Base-by-base conservation (phyloP, 2,888 invertebrate species). In the Synergus gifuensis region DNA sequence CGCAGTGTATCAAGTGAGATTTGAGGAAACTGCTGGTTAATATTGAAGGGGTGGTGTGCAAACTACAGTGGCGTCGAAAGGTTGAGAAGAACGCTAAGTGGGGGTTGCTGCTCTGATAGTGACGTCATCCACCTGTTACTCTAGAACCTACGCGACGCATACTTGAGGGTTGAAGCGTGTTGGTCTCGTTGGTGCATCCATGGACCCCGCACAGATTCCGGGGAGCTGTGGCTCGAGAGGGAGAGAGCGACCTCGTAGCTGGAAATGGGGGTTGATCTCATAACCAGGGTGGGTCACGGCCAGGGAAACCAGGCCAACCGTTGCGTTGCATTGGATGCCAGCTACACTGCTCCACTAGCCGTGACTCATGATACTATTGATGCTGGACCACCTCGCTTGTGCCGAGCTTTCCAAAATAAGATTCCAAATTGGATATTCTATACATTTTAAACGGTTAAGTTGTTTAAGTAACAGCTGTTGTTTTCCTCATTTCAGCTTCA, bases 91-190 rank as follows among this genome's bases (percentile, higher is more conserved):
- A 54, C 28, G 16, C 18, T n/a, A 28, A 69, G 62, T 66, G 84
- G 82, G 77, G 84, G 83, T 82, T 79, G 83, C 81, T 82, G 84
- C 84, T 85, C 85, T 83, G 85, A 83, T 78, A 69, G 76, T 89
- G 88, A 89, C 89, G 89, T 88, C 88, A 91, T 88, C 89, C 91
- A 91, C 91, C 91, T 91, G 91, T 91, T 91, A 91, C 91, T 87
- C 88, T 88, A 86, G 83, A 85, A 83, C 85, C 78, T 58, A 78
- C 16, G 79, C 76, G 60, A 80, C 78, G 79, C 44, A 78, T 69
- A 80, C 76, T 78, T 28, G 67, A 77, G 66, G 67, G 76, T 62
- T 79, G 73, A 63, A 79, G 79, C 77, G 79, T 76, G 83, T 81
- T 82, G 79, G 82, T 78, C 64, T 80, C 81, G 83, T 80, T 73